Evolutionary conservation across 2,888 invertebrate genomes (phyloP), one percentile per base, ranked within the genome.

Genomic region (Leptinotarsa haldemani): DNA sequence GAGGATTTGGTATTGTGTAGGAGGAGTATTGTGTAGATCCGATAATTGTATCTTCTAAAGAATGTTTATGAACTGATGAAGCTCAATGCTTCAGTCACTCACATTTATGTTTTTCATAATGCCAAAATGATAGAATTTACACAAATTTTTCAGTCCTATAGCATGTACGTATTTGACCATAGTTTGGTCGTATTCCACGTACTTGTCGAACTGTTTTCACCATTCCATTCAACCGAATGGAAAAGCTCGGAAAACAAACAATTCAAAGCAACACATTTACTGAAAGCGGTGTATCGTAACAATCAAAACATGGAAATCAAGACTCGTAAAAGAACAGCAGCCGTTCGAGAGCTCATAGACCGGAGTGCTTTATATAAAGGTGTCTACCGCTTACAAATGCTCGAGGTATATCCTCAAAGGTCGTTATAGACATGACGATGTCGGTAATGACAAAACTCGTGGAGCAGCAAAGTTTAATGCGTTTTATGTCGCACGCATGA

Each of bases 381-480:
- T 82, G 79, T 77, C 79, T 78, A 79, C 77, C 77, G 80, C 77
- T 80, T 81, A 75, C 71, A 73, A 66, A 66, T 48, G 25, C 12
- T 52, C 25, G 76, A 76, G 73, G 79, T 77, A 72, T 69, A 77
- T 79, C 78, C 79, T 74, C 71, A 78, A 77, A 78, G 79, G 80
- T 80, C 80, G 79, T 80, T 82, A 81, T 77, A 76, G 78, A 74
- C 78, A 77, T 72, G 74, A 74, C 75, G 76, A 78, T 74, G 77
- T 77, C 79, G 78, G 74, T 80, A 81, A 81, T 80, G 80, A 82
- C 77, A 78, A 73, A 78, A 75, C 76, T 79, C 77, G 71, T 78
- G 78, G 73, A 78, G 79, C 82, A 77, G 79, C 76, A 82, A 80
- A 81, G 81, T 82, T 83, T 82, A 82, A 82, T 80, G 78, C 75